These are phyloP conservation scores for Microplitis manilae DNA, from an alignment of 2,888 invertebrate species.

Conservation along the genomic window DNA sequence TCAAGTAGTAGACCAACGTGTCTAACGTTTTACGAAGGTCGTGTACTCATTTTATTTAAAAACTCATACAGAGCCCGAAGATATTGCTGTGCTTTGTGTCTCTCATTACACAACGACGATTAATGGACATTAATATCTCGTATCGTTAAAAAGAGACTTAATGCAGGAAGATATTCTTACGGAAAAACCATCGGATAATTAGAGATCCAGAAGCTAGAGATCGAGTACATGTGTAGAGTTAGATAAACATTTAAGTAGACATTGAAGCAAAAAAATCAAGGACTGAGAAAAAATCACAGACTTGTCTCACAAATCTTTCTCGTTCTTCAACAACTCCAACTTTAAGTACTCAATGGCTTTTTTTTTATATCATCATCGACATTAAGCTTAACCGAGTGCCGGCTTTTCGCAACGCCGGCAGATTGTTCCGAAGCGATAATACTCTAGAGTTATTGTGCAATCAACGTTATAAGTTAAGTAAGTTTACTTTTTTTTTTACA, in stretches of 20 bases:
- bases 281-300: no score
- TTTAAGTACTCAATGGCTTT: constrained; percentile 7
- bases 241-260: no score
- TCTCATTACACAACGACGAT: constrained; percentile 12
- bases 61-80: background rate
- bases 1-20: constrained; percentile 10
- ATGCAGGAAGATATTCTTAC: background rate
- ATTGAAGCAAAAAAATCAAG: no score
- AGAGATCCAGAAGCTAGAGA: no score
- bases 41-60: constrained; percentile 24
- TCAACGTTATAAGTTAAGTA: background rate
- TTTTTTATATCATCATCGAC: background rate
- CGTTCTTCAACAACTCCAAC: background rate
- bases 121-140: background rate
- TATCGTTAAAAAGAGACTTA: background rate
- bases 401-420: constrained; percentile 12
- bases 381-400: background rate
- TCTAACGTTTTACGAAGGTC: constrained; percentile 12
- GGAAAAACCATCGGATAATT: no score
- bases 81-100: background rate
- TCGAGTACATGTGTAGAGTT: no score
- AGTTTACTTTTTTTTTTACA: no score
- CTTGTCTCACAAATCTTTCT: no score
- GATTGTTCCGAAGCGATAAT: constrained; percentile 19
- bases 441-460: constrained; percentile 8